Base-by-base conservation (phyloP, 1,140 invertebrate species). In the Rhagoletis zephyria region DNA sequence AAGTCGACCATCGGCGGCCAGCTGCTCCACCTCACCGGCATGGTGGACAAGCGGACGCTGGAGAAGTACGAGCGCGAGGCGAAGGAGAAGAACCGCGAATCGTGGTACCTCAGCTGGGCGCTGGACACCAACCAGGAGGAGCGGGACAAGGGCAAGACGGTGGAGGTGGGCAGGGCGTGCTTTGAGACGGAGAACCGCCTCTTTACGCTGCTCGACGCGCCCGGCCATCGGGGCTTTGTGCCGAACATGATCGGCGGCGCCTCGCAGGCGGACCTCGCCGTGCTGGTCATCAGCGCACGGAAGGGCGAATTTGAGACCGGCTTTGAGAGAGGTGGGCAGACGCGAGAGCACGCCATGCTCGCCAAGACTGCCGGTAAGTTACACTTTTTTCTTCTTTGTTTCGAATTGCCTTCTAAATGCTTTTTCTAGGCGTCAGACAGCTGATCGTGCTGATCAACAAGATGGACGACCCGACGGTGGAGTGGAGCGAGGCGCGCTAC, bases 271-370 rank as follows among this genome's bases (percentile, higher is more conserved):
- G 98, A 99, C 95, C 94, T 99, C 89, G 99, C 99, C 77, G 98
- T 99, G 88, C 94, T 99, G 92, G 98, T 99, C 16, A 99, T 99
- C 90, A 99, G 98, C 60, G 99, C 99, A 86, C 95, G 98, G 91
- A 99, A 99, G 95, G 99, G 99, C 89, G 99, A 99, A 95, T 99
- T 99, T 94, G 99, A 99, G 94, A 99, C 99, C n/a, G 99, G 99
- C 16, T 99, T 99, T 93, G 99, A 99, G 92, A 95, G 98, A 93
- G 99, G 99, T 70, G 99, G 99, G 56, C 99, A 99, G 93, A 99
- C 99, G 0, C 95, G 99, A 93, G 99, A 99, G 92, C 99, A 99
- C 93, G 99, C 99, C 87, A 99, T 99, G 98, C 95, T 99, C 90
- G 99, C 98, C 9, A 99, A 99, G 94, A 99, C 99, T 4, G 98